These are phyloP conservation scores for Taenaris catops DNA, from an alignment of 2,888 invertebrate genomes.

Conservation along the genomic window DNA sequence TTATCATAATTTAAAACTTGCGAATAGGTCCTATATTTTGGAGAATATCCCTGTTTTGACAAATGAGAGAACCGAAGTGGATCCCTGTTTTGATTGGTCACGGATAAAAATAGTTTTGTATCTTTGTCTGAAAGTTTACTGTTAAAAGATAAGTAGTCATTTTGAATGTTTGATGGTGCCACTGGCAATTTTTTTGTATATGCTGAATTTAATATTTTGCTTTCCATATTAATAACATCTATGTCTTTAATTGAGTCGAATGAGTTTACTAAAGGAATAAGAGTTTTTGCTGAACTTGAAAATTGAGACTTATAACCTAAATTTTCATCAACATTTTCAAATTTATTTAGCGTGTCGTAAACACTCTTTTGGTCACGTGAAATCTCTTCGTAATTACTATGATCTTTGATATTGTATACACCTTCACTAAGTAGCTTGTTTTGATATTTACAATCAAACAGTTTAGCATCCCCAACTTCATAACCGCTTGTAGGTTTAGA, in stretches of 20 bases:
- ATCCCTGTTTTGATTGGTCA: conserved; percentile 7
- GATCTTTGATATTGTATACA: neutral
- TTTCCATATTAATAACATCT: conserved; percentile 12
- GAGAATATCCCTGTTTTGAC: neutral
- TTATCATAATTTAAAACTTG: neutral
- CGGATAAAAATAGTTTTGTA: conserved; percentile 1
- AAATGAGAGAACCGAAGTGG: conserved; percentile 17
- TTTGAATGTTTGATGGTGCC: neutral
- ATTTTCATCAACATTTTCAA: neutral
- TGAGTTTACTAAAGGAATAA: neutral
- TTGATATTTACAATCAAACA: neutral
- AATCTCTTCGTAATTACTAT: neutral
- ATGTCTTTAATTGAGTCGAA: conserved; percentile 3
- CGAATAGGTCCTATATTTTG: neutral
- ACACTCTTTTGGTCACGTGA: neutral
- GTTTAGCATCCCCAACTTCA: neutral
- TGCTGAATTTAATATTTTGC: neutral
- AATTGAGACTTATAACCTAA: neutral
- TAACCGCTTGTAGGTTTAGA: neutral
- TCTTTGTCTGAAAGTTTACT: conserved; percentile 3
- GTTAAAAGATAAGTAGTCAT: neutral
- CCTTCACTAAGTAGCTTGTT: neutral
- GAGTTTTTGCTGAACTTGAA: neutral
- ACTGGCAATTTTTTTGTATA: neutral
- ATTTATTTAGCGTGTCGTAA: neutral